Evolutionary conservation across 2,113 vertebrate genomes (phyloP).

Genomic region (Pipra filicauda): DNA sequence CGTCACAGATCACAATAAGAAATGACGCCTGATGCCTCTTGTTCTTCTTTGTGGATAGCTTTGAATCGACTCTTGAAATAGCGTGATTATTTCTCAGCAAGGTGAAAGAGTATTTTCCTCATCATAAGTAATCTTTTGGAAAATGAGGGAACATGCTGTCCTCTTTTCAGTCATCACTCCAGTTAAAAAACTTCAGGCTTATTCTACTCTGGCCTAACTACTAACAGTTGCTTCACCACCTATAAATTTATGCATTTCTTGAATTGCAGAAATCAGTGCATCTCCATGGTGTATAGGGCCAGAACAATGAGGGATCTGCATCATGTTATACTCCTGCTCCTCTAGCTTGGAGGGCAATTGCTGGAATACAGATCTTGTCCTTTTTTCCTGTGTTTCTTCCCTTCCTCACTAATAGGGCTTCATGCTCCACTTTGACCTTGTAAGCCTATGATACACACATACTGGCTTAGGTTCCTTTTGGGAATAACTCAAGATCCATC

Average conservation of each 20-base stretch:
- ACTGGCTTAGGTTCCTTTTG: not conserved
- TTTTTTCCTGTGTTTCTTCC: not conserved
- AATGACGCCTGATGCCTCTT: not conserved
- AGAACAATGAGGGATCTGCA: not conserved
- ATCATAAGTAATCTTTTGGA: not conserved
- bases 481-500: not conserved
- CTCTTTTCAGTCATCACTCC: not conserved
- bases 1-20: not conserved
- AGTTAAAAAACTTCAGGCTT: not conserved
- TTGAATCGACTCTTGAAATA: not conserved
- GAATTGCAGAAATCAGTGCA: not conserved
- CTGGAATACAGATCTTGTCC: not conserved
- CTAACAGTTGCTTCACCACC: not conserved
- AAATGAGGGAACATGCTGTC: not conserved
- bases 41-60: not conserved
- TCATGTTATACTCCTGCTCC: rapidly evolving
- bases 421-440: not conserved
- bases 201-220: not conserved
- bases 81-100: not conserved
- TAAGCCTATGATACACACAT: not conserved
- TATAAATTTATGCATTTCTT: not conserved
- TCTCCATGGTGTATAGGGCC: not conserved
- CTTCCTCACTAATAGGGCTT: not conserved
- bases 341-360: not conserved
- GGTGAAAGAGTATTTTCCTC: not conserved